Percentiles rank a stretch among this genome's conserved stretches.
Evolutionary conservation across 2,888 invertebrate species (phyloP).

Genomic region (Synanthedon formicaeformis): DNA sequence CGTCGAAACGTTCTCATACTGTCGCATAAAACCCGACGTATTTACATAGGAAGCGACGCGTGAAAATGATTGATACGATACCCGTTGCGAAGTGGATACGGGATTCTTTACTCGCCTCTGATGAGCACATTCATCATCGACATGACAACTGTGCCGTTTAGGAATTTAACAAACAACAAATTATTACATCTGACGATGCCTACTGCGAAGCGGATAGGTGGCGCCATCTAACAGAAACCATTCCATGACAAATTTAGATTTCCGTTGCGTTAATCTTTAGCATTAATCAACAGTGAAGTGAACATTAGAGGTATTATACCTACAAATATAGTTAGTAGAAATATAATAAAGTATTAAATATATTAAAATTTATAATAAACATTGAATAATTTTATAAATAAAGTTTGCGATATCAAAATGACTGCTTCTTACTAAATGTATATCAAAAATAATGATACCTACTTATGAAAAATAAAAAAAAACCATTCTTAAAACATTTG

Average conservation of each 20-base stretch:
- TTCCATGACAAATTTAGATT: neutral
- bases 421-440: no score
- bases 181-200: neutral
- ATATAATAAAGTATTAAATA: no score
- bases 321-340: no score
- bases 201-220: neutral
- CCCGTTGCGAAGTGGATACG: constrained; percentile 19
- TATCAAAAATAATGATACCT: no score
- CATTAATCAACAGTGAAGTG: no score
- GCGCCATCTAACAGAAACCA: no score
- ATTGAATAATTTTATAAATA: no score
- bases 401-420: no score
- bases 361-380: no score
- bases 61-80: constrained; percentile 58
- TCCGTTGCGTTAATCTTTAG: neutral
- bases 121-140: constrained; percentile 52
- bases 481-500: no score
- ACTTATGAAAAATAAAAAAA: no score
- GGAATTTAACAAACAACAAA: constrained; percentile 33
- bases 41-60: constrained; percentile 45
- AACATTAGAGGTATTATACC: no score
- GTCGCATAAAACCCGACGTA: constrained; percentile 33
- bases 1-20: constrained; percentile 19
- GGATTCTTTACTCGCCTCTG: constrained; percentile 22
- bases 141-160: constrained; percentile 35